Evolutionary conservation across 2,113 vertebrate genomes (phyloP), one percentile per base, ranked within the genome.

Genomic region (Strix uralensis): DNA sequence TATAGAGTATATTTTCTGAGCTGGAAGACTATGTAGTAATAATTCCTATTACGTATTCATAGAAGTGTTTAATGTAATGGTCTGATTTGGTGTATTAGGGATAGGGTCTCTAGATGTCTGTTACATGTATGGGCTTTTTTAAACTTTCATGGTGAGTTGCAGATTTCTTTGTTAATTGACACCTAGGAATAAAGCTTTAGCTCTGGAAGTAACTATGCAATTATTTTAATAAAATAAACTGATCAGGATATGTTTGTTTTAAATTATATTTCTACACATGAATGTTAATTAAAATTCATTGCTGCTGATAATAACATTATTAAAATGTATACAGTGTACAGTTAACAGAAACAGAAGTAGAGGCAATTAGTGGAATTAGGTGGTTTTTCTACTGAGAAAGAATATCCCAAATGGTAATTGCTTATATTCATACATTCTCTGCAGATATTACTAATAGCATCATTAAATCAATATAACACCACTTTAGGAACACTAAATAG

Each of bases 291-390:
- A 97, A 95, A 80, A 89, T 96, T 59, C 23, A 73, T 69, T 94
- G 86, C 29, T 96, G 85, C 83, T 96, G 96, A 97, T 97, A 95
- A 96, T 96, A 90, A 90, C 75, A 93, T 97, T 98, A 97, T 97
- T 97, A 98, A 88, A 77, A 96, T 97, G 83, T 97, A 97, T 82
- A 71, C 52, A 96, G 75, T 92, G 67, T 97, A 55, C 47, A 88
- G 66, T 95, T 97, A 97, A 96, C 80, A 95, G 95, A 96, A 94
- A 91, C 69, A 94, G 78, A 96, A 97, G 93, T 94, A 96, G 83
- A 96, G 49, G 38, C 75, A 98, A 97, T 98, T 98, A 97, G 87
- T 95, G 47, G 63, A 97, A 97, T 96, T 97, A 88, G 78, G 67
- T 82, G 58, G 18, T 94, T 97, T 96, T 97, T 92, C 74, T 97